Evolutionary conservation across 2,797 vertebrate genomes (phyloP).

Genomic region (Telmatherina bonti): DNA sequence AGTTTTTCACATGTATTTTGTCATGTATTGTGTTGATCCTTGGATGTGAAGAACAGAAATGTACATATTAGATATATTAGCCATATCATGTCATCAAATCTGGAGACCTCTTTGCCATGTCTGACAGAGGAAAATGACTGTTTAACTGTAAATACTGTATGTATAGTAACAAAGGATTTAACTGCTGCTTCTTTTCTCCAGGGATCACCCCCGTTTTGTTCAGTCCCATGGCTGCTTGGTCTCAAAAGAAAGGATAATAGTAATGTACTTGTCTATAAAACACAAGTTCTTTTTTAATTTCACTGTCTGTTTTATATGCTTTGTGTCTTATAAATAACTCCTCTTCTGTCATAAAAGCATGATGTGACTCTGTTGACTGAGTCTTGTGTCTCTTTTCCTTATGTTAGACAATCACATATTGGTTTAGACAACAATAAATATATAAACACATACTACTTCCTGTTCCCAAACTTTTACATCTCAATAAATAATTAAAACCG

Average conservation of each 20-base stretch:
- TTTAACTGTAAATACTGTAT: conserved; percentile 82
- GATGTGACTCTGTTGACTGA: conserved; percentile 76
- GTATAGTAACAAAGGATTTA: conserved; percentile 70
- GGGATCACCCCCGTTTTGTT: conserved; percentile 69
- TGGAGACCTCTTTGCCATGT: conserved; percentile 80
- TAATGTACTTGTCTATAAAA: conserved; percentile 75
- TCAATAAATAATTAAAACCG: neutral
- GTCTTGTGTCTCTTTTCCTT: conserved; percentile 53
- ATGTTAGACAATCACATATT: neutral
- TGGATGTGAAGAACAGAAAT: conserved; percentile 68
- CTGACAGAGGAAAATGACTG: conserved; percentile 82
- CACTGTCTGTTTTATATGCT: conserved; percentile 83
- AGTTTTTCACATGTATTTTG: conserved; percentile 28
- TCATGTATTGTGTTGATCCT: conserved; percentile 51
- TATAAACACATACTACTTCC: neutral
- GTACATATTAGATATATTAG: conserved; percentile 79
- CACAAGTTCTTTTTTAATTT: conserved; percentile 74
- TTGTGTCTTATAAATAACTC: conserved; percentile 83
- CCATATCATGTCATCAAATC: conserved; percentile 80
- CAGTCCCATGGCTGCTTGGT: conserved; percentile 76
- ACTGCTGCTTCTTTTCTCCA: conserved; percentile 68
- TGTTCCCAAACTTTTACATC: neutral
- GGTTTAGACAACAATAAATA: neutral
- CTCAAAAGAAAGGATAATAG: conserved; percentile 64
- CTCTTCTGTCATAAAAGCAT: conserved; percentile 87